Evolutionary conservation across 1,140 invertebrate species (phyloP), one percentile per base, ranked within the genome.

Genomic region (Zophobas atratus): DNA sequence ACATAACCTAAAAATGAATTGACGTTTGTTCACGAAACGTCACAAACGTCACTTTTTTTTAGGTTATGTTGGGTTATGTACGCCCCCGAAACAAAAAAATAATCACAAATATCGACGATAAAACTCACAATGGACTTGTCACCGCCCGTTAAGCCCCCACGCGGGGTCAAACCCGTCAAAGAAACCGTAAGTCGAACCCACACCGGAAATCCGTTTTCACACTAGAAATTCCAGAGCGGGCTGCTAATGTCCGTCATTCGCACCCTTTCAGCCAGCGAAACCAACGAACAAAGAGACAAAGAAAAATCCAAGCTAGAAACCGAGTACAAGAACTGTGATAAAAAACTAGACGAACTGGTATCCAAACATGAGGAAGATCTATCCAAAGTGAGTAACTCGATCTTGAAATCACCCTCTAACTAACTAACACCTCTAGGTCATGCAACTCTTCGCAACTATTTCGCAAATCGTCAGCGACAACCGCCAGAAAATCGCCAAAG

Each of bases 281-380:
- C 96, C 39, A 96, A 96, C 87, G 96, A 98, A 84, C 96, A 99
- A 85, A 89, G 97, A 81, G 97, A 99, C 85, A 93, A 95, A 84
- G 97, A 99, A 87, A 97, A 97, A 84, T 93, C 93, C 0, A 96
- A 96, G 86, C 89, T 99, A 41, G 97, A 99, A 87, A 94, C 95
- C 81, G 96, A 97, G 85, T 99, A 95, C 84, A 95, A 95, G 85
- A 91, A 93, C 84, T 97, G 96, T 88, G 97, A 99, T 88, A 92
- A 93, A 79, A 90, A 91, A 81, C 89, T 99, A 1, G 96, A 98
- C 84, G 94, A 96, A 86, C 88, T 98, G 32, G 95, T 99, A 33
- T 94, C 94, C 35, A 90, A 91, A 36, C 94, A 99, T 87, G 94
- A 98, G 85, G 90, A 94, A 83, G 95, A 98, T 86, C 91, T 99